Conservation (phyloP, 2,888 invertebrate genomes). For the Scotopteryx bipunctaria region DNA sequence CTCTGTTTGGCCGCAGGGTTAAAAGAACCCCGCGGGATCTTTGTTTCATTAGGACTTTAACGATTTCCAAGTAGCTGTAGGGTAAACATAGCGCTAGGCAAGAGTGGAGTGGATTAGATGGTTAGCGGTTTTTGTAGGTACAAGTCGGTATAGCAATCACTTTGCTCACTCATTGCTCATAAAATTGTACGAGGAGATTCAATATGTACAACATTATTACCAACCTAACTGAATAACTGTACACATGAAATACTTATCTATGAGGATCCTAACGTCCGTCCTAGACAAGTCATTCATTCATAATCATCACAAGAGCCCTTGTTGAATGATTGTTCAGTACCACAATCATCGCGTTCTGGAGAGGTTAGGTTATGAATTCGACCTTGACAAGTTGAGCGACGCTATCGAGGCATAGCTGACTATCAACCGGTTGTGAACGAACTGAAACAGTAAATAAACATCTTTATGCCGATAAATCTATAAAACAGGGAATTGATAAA, state of each 20-base stretch:
- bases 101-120: no score
- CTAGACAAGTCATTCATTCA: conserved; percentile 4
- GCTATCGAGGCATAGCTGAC: conserved; percentile 2
- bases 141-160: no score
- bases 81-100: no score
- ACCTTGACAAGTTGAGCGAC: conserved; percentile 21
- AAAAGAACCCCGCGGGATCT: no score
- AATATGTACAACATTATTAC: neutral
- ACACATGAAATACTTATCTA: neutral
- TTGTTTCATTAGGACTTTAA: no score
- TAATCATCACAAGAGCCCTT: conserved; percentile 9
- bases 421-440: no score
- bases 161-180: neutral
- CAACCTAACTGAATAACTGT: neutral
- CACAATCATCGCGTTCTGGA: conserved; percentile 21
- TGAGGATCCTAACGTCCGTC: neutral
- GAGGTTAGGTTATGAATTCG: conserved; percentile 24
- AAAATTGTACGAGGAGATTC: neutral
- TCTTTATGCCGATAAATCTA: conserved; percentile 10
- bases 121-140: no score
- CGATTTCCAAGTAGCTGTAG: no score
- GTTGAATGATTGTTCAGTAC: conserved; percentile 8
- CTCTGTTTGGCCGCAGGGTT: no score
- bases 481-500: conserved; percentile 10
- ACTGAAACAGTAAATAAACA: conserved; percentile 23